Percentiles rank a stretch among this genome's conserved stretches.
These are phyloP conservation scores for Australoheros scitulus DNA, from an alignment of 2,113 vertebrate species.

Conservation along the genomic window DNA sequence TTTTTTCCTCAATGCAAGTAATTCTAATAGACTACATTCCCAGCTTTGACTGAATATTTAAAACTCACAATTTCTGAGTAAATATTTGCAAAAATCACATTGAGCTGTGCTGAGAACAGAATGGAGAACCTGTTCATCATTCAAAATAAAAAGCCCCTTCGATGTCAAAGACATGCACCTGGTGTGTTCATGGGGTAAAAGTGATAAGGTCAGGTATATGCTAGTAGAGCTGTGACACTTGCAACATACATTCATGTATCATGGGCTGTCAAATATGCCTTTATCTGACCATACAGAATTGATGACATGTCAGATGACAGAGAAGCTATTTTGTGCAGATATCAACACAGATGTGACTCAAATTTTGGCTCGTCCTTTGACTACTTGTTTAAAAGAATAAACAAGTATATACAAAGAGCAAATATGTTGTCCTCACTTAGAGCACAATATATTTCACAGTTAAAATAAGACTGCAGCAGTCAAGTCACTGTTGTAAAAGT, in stretches of 20 bases:
- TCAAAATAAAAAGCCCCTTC: not conserved
- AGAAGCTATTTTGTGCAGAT: not conserved
- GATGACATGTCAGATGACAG: conserved; percentile 1
- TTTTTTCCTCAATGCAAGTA: not conserved
- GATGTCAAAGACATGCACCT: not conserved
- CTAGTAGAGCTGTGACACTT: not conserved
- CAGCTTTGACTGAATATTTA: not conserved
- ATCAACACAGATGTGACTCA: not conserved
- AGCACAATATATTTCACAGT: not conserved
- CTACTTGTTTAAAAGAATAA: not conserved
- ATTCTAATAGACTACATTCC: not conserved
- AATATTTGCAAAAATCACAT: not conserved
- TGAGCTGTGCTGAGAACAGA: not conserved
- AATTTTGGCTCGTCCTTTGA: not conserved
- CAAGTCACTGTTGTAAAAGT: no score
- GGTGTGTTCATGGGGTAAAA: not conserved
- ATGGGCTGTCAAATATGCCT: not conserved
- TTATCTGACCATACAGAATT: conserved; percentile 2
- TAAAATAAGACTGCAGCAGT: no score
- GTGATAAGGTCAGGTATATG: not conserved
- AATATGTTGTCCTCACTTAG: not conserved
- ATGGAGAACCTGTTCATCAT: not conserved
- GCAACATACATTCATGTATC: not conserved
- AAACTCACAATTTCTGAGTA: not conserved
- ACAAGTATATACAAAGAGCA: not conserved